Evolutionary conservation across 2,113 vertebrate genomes (phyloP).

Genomic region (Acinonyx jubatus): DNA sequence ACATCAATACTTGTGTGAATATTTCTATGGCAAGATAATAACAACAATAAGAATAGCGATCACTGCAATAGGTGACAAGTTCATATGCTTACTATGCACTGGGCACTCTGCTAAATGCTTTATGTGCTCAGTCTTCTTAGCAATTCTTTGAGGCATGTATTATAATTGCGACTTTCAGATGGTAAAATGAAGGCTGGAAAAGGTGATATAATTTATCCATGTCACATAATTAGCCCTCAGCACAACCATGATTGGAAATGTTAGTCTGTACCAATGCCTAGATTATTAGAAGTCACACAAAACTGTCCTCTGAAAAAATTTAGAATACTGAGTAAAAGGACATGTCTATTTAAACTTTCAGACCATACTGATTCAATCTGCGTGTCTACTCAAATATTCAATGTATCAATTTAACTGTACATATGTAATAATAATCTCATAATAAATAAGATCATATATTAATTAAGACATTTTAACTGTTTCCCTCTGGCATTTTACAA

Average conservation of each 20-base stretch:
- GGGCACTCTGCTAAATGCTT: background rate
- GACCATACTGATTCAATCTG: background rate
- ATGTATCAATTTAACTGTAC: background rate
- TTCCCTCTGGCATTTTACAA: background rate
- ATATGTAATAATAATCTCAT: background rate
- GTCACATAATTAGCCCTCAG: background rate
- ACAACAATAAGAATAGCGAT: background rate
- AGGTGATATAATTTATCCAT: background rate
- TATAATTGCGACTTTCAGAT: background rate
- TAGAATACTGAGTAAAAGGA: background rate
- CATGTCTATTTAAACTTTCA: background rate
- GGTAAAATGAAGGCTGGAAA: background rate
- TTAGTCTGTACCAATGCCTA: background rate
- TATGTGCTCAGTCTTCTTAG: background rate
- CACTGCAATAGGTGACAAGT: background rate
- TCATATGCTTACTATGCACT: background rate
- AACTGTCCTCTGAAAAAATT: background rate
- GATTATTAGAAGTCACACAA: background rate
- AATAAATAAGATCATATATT: background rate
- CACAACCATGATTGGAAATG: background rate
- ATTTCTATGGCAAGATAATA: background rate
- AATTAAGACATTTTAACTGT: background rate
- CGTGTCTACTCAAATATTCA: background rate
- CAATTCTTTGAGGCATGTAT: background rate
- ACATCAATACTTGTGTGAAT: background rate